Percentiles rank a stretch among this genome's conserved stretches.
Conservation (phyloP, 2,113 vertebrate genomes). For the Lontra canadensis region DNA sequence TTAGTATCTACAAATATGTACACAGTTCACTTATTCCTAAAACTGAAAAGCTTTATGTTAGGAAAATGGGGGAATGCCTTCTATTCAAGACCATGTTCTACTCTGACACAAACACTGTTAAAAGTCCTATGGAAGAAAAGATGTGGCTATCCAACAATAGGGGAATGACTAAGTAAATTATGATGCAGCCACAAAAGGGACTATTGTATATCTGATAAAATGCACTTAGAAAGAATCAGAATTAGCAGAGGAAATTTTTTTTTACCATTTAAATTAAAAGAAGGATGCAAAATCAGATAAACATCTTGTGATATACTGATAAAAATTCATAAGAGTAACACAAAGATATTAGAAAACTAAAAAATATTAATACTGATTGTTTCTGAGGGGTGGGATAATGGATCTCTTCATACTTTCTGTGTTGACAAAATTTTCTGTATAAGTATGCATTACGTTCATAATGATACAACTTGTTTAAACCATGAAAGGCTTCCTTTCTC, state of each 20-base stretch:
- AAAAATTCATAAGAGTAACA: neutral
- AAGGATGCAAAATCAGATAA: neutral
- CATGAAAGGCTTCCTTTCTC: neutral
- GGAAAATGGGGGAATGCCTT: neutral
- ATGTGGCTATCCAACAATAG: neutral
- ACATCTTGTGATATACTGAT: neutral
- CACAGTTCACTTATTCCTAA: neutral
- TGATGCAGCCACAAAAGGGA: neutral
- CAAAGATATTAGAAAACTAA: neutral
- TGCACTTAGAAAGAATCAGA: neutral
- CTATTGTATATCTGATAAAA: neutral
- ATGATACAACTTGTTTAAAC: neutral
- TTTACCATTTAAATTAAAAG: constrained; percentile 22
- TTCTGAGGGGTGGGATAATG: neutral
- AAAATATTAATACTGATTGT: neutral
- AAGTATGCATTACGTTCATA: neutral
- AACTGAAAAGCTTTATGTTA: neutral
- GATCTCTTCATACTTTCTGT: neutral
- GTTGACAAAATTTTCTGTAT: neutral
- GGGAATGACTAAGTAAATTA: neutral
- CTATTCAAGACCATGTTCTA: neutral
- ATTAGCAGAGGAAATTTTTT: neutral
- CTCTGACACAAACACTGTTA: neutral
- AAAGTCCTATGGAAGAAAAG: neutral
- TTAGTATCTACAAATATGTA: neutral